Evolutionary conservation across 2,797 vertebrate species (phyloP), one percentile per base, ranked within the genome.

Genomic region (Notamacropus eugenii): DNA sequence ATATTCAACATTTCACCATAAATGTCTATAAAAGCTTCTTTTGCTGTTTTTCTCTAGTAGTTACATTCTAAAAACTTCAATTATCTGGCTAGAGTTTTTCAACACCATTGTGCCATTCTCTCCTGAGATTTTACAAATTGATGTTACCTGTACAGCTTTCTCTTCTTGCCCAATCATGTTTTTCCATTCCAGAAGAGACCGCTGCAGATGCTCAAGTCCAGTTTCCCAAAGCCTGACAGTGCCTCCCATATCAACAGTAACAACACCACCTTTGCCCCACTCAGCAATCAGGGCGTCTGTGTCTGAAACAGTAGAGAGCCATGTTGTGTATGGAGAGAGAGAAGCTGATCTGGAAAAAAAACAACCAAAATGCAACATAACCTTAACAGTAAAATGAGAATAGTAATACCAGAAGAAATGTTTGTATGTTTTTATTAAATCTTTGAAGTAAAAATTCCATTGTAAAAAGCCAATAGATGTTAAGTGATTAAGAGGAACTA

Each of bases 101-200:
- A 52, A 29, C 24, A 52, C 0, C 5, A 90, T 4, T 52, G n/a
- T 29, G 46, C 74, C 95, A 91, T 55, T 16, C 91, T 31, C 24
- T 95, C 58, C 50, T 31, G 31, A 97, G 0, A 90, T 90, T 40
- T 52, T 52, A 91, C 46, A 59, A 3, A 93, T 9, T 91, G 67
- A 31, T 10, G 62, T 96, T 99, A 99, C 99, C 99, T 99, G 99
- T 56, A 99, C 19, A 2, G 99, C 99, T 92, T 99, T 98, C 82
- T 99, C 99, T 92, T 99, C 99, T 90, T 99, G 98, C 6, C 99
- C 99, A n/a, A 99, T 99, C 99, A 99, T 99, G 96, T 99, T 99
- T 97, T 99, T 99, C 99, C 99, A 99, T 5, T 99, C 99, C 98
- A 99, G 98, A 95, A 99, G 99, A 0, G 99, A 99, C 9, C 98